Base-by-base conservation (phyloP, 2,113 vertebrate genomes). In the Neolamprologus variostigma region DNA sequence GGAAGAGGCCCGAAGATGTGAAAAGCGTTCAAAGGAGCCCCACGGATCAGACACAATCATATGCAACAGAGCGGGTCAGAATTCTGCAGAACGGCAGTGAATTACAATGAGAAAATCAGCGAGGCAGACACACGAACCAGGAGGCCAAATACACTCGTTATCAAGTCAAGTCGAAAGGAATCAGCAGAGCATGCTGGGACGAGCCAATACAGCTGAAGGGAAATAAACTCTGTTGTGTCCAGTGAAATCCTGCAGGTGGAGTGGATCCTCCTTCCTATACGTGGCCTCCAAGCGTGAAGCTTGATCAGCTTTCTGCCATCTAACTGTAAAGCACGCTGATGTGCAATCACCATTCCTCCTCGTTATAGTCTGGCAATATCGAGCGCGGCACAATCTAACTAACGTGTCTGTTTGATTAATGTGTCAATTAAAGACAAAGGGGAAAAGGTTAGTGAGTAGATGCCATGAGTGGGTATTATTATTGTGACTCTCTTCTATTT, bases 231-330 rank as follows among this genome's bases (percentile, higher is more conserved):
- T 88, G 89, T 91, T 88, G 89, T 93, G 86, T 89, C 83, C 78
- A 12, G 33, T 84, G 81, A 31, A 84, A 82, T 88, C 93, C 93
- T 94, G 90, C 87, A 92, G 94, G 90, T 92, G 93, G 91, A 93
- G 93, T 89, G 93, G 89, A 90, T 91, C 91, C 86, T 92, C 91
- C 88, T 90, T 85, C 87, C 86, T 88, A 82, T 90, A 71, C 79
- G 83, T 86, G 89, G 86, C 85, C 63, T 82, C 42, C 66, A 57
- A 79, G 79, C 45, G 57, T 80, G 81, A 82, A 85, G 78, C 85
- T 51, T 71, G 53, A 88, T 84, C 87, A 89, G 83, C 80, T 50
- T 79, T 35, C 81, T 37, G 2, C 80, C 73, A 80, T 92, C 83
- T 86, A 86, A 78, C 17, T 51, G 73, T 51, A 78, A 86, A 83